These are phyloP conservation scores for Metopolophium dirhodum DNA, from an alignment of 1,140 invertebrate genomes.

Conservation along the genomic window DNA sequence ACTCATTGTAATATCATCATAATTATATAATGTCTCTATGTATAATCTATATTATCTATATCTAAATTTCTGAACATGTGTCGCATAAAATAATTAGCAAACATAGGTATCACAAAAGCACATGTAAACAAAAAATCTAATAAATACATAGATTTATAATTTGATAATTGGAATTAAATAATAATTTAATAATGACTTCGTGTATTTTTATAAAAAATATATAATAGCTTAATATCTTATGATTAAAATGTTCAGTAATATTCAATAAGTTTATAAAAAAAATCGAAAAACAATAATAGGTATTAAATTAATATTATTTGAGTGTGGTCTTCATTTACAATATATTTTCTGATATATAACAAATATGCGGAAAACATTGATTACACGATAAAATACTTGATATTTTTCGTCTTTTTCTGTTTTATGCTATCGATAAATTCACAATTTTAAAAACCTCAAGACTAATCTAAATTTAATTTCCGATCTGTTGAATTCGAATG, in stretches of 20 bases:
- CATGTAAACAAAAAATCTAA: not conserved
- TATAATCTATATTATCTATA: too few species aligned
- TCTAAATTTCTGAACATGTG: not conserved
- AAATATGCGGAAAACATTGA: not conserved
- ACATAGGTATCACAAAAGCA: not conserved
- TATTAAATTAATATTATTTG: too few species aligned
- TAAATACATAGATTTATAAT: not conserved
- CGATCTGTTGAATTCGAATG: not conserved
- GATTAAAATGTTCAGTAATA: too few species aligned
- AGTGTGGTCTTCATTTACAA: not conserved
- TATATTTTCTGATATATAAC: not conserved
- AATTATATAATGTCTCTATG: not conserved
- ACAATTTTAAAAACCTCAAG: not conserved
- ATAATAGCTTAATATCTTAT: not conserved
- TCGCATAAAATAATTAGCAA: not conserved
- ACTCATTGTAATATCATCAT: not conserved
- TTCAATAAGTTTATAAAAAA: too few species aligned
- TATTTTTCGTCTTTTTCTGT: not conserved
- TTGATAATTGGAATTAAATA: too few species aligned
- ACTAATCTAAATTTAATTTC: not conserved
- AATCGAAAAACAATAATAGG: not conserved
- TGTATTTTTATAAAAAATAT: not conserved
- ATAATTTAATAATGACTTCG: too few species aligned
- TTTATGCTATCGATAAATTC: not conserved
- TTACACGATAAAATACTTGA: not conserved